These are phyloP conservation scores for Epinotia ramella DNA, from an alignment of 2,888 invertebrate species.

Conservation along the genomic window DNA sequence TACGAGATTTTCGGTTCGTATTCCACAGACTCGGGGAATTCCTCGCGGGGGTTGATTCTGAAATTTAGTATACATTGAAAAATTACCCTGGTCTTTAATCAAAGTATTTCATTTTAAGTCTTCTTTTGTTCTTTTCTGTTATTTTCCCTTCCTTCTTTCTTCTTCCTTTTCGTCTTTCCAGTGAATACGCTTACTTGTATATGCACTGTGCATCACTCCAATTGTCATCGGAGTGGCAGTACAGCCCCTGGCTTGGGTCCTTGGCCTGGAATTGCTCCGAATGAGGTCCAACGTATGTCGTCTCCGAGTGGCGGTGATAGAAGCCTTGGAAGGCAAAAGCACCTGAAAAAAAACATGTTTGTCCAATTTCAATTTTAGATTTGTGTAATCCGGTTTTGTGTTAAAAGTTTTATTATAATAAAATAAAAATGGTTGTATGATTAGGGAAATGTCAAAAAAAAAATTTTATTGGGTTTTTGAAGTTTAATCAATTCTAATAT, in stretches of 20 bases:
- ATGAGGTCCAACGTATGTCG: conserved; percentile 78
- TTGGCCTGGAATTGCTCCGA: conserved; percentile 79
- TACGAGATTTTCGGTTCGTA: conserved; percentile 81
- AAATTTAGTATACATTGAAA: not conserved
- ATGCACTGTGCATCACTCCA: conserved; percentile 81
- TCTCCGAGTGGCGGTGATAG: conserved; percentile 79
- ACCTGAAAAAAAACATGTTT: conserved; percentile 56
- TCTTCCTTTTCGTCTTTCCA: too few relatives aligned
- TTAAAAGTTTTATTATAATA: not conserved
- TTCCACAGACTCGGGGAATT: conserved; percentile 80
- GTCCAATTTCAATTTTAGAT: not conserved
- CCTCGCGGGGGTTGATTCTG: conserved; percentile 79
- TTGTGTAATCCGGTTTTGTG: not conserved
- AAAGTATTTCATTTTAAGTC: not conserved
- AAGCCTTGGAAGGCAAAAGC: conserved; percentile 77
- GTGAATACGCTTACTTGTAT: conserved; percentile 66
- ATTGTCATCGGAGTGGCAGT: conserved; percentile 78
- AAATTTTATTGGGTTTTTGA: too few relatives aligned
- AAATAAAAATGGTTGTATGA: too few relatives aligned
- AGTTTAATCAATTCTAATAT: too few relatives aligned
- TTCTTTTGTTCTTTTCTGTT: too few relatives aligned
- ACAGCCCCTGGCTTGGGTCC: conserved; percentile 77
- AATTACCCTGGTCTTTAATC: not conserved
- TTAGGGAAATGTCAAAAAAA: too few relatives aligned
- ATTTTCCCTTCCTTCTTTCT: too few relatives aligned